Conservation (phyloP, 2,113 vertebrate species). For the Heliornis fulica region DNA sequence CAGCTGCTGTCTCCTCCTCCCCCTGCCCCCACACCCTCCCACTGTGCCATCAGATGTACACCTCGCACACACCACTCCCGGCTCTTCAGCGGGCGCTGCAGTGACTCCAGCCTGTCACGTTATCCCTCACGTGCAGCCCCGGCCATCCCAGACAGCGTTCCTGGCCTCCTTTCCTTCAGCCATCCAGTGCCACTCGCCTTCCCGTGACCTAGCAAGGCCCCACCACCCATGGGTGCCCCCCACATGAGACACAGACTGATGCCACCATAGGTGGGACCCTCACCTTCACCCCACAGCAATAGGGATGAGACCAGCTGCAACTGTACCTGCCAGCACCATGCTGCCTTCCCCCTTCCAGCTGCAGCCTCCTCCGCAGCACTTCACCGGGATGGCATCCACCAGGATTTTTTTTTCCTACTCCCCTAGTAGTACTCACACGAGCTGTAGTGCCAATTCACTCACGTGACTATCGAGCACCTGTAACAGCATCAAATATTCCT, state of each 20-base stretch:
- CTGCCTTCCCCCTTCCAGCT: not conserved
- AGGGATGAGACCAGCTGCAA: not conserved
- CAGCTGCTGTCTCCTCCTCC: conserved; percentile 39
- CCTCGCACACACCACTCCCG: not conserved
- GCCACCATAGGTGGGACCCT: not conserved
- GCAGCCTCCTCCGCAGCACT: not conserved
- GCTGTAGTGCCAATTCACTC: not conserved
- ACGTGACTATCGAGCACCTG: not conserved
- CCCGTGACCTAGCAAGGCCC: accelerated
- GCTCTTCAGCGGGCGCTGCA: not conserved
- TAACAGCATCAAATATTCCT: not conserved
- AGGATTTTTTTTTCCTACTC: not conserved
- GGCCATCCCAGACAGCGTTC: not conserved
- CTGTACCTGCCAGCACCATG: accelerated
- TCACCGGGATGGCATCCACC: not conserved
- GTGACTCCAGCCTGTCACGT: conserved; percentile 21
- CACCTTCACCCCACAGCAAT: accelerated
- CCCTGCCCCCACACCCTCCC: conserved; percentile 40
- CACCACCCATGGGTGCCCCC: not conserved
- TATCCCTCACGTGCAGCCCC: not conserved
- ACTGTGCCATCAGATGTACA: conserved; percentile 48
- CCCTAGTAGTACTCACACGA: not conserved
- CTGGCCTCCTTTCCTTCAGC: not conserved
- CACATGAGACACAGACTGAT: accelerated
- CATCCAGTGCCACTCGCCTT: accelerated